Base-by-base conservation (phyloP, 92 coral and sea anemone genomes). In the Meandrina meandrites region DNA sequence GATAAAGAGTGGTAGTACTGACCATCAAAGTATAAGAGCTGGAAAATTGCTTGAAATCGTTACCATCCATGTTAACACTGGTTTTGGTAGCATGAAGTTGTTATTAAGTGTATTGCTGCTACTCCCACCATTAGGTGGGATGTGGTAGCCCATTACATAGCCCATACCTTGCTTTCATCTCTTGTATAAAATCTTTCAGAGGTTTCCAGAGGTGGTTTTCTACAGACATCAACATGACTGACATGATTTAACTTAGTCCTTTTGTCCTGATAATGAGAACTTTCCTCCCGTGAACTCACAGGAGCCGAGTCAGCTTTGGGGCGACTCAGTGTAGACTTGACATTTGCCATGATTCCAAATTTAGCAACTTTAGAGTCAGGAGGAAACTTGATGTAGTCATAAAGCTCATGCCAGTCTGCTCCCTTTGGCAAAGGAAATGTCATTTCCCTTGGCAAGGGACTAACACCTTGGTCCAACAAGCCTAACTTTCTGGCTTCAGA, bases 391-490 rank as follows among this genome's bases (percentile, higher is more conserved):
- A 97, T 91, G 78, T 95, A 89, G 80, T 97, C 99, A 86, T 93
- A 97, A 54, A 93, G 53, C 8, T 89, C 88, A 82, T 88, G 86
- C 99, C 99, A 97, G 83, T 93, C 94, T 31, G 90, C 90, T 51
- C 97, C 99, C 74, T 97, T 97, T 28, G 98, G 87, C 24, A 88
- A 82, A 19, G 88, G 94, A 84, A 95, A 97, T 17, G 98, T 91
- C 99, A 97, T 95, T 76, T 97, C 99, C 40, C 94, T 93, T 6
- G 99, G 98, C 80, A 97, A 76, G 58, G 99, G 99, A 66, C 86
- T 84, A 21, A 93, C 53, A 0, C 99, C 99, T 24, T 89, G 88
- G 51, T 94, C 96, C 32, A 96, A 64, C 51, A 97, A 84, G 16
- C 99, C 99, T 62, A 95, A 92, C 57, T 93, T 95, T 47, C 99